Base-by-base conservation (phyloP, 2,797 vertebrate species). In the Chiroxiphia lanceolata region DNA sequence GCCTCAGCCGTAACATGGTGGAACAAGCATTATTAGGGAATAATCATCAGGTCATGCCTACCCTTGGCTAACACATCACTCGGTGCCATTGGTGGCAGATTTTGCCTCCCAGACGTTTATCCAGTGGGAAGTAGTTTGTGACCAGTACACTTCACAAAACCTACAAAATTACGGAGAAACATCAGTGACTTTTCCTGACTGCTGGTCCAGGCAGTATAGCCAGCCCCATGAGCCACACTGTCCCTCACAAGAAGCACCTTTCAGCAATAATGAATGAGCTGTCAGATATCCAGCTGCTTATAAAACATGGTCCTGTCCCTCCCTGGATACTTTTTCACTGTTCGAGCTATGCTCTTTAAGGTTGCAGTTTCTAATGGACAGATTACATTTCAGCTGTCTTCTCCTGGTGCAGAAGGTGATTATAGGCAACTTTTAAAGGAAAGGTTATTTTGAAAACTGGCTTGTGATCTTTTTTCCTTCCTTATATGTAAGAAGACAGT, bases 51-150 rank as follows among this genome's bases (percentile, higher is more conserved):
- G n/a, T 47, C 38, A 2, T 16, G 50, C 34, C 36, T 56, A 56
- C 36, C 42, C 29, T 54, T 42, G 47, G 56, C 6, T 51, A 48
- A 40, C 16, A 15, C 18, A 21, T 29, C 26, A 31, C 61, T 31
- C 0, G 0, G 22, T 76, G 56, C 31, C 3, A 0, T 0, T 26
- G 42, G n/a, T 33, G 64, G 45, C 34, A 60, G n/a, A 26, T 76
- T 72, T 64, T 76, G 34, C 63, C 9, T 44, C 34, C 10, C 21
- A 56, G 31, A 6, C 7, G 5, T 48, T 60, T 53, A 18, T 60
- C 36, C 42, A 36, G 26, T 21, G 54, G 40, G 45, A 91, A 87
- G n/a, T 8, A 60, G 50, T 45, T 53, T 65, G 42, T 22, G 27
- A 83, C 6, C 2, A 16, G 36, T 11, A 34, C 9, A 34, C 50